Base-by-base conservation (phyloP, 2,113 vertebrate genomes). In the Engystomops pustulosus region DNA sequence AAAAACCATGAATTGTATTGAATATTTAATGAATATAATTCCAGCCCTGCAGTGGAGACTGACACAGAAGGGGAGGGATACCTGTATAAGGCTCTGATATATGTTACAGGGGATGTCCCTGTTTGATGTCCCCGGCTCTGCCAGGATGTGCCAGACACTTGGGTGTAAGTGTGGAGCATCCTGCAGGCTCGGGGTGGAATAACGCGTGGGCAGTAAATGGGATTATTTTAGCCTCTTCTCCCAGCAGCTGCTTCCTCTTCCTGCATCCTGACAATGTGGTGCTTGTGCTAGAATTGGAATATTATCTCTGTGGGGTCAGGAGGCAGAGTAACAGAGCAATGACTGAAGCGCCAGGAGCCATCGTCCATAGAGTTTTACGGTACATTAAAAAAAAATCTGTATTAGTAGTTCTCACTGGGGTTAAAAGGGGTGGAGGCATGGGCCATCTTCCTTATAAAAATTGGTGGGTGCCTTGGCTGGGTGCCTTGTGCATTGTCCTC, bases 211-310 rank as follows among this genome's bases (percentile, higher is more conserved):
- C 62, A 58, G 47, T 51, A 51, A 70, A 81, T 58, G 69, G 11
- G 49, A 55, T 83, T 60, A 83, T 83, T 74, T 62, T 83, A 62
- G 80, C 49, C 69, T n/a, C 23, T 74, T 62, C 72, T 72, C 11
- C 4, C 51, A 30, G 36, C 80, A 83, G 68, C 68, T 83, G 80
- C 53, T 83, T 74, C 80, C 80, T 74, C 51, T 83, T 83, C 68
- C 80, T 81, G 80, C 27, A 4, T 27, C 67, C 65, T 25, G 7
- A 65, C 32, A 82, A 71, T 47, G 71, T 65, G 72, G 55, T 7
- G 49, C 36, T 76, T 82, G 45, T 82, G 14, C 38, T 47, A 45
- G 36, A 70, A 70, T 41, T 70, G 62, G 72, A 36, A 76, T 76
- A 76, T 76, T 76, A 53, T 76, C 72, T 76, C 47, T 34, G 25